These are phyloP conservation scores for Brachirus orientalis DNA, from an alignment of 2,113 vertebrate genomes.

Conservation along the genomic window DNA sequence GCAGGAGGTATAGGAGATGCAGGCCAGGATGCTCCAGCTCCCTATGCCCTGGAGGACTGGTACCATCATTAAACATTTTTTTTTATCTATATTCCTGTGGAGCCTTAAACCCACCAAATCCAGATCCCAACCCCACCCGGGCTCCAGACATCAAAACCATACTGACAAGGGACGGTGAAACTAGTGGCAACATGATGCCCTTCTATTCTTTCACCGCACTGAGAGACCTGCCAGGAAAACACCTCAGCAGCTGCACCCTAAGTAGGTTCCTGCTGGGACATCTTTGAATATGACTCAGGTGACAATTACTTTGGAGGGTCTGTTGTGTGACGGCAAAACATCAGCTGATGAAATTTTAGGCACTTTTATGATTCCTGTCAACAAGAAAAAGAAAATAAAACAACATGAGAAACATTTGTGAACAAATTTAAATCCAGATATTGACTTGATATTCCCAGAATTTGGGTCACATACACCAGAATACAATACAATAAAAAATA, in stretches of 20 bases:
- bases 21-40: constrained; percentile 78
- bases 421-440: neutral
- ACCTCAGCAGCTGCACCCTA: constrained; percentile 59
- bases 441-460: neutral
- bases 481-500: constrained; percentile 11
- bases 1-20: constrained; percentile 76
- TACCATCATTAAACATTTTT: constrained; percentile 77
- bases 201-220: constrained; percentile 53
- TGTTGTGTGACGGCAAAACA: too few relatives aligned
- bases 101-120: constrained; percentile 66
- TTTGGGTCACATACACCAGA: neutral
- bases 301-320: too few relatives aligned
- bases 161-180: constrained; percentile 76
- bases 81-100: constrained; percentile 64
- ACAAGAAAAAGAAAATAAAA: neutral
- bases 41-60: constrained; percentile 83
- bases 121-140: constrained; percentile 62
- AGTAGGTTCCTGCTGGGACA: constrained; percentile 41
- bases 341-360: too few relatives aligned
- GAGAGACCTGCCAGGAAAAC: constrained; percentile 33
- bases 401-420: neutral
- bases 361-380: neutral
- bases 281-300: constrained; percentile 27
- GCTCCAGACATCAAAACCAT: constrained; percentile 65
- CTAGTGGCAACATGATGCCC: constrained; percentile 78